phyloP scores from a whole-genome alignment of 2,797 vertebrate genomes.

The Pipistrellus kuhlii region DNA sequence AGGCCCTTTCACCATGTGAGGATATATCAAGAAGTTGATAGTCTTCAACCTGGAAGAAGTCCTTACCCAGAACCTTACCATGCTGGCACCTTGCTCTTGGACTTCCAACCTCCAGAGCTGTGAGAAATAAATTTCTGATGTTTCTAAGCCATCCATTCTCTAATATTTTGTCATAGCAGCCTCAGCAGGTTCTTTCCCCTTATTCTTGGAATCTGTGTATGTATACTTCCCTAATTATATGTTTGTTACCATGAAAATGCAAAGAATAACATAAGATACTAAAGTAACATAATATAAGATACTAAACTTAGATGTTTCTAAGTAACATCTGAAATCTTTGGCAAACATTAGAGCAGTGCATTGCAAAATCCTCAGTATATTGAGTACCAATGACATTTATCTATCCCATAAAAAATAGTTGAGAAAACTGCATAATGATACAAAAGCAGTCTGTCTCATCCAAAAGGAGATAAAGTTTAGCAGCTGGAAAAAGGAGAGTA shows the following conservation, averaged over 20 bases:
- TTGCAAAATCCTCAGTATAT: slow-evolving; percentile 4
- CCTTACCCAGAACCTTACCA: neutral
- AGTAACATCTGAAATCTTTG: neutral
- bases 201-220: neutral
- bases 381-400: neutral
- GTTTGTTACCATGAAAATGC: neutral
- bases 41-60: neutral
- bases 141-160: neutral
- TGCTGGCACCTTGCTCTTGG: neutral
- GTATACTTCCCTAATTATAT: neutral
- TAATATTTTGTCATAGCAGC: neutral
- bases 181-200: neutral
- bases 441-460: neutral
- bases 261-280: neutral
- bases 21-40: neutral
- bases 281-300: neutral
- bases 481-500: neutral
- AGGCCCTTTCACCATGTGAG: neutral
- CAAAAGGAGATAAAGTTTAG: neutral
- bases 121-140: neutral
- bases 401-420: slow-evolving; percentile 1
- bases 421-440: neutral
- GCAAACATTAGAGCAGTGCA: neutral
- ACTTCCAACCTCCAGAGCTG: neutral
- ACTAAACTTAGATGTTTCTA: neutral